These are phyloP conservation scores for Caenorhabditis inopinata DNA, from an alignment of 1,140 invertebrate species.

Conservation along the genomic window DNA sequence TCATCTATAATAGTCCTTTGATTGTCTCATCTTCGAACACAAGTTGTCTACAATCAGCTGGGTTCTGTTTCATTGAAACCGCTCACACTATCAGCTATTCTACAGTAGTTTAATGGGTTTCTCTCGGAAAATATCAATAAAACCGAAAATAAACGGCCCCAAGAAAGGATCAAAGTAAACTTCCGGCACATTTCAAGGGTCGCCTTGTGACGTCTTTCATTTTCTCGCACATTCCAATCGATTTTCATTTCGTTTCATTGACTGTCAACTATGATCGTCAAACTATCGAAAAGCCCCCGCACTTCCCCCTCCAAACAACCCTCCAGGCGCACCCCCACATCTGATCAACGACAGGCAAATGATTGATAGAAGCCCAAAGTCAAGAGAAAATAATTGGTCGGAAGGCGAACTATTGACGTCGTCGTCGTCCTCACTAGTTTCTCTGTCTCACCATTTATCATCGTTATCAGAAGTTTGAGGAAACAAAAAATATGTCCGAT, in stretches of 20 bases:
- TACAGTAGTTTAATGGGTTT: too few relatives aligned
- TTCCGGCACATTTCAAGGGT: not conserved
- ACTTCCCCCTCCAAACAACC: too few relatives aligned
- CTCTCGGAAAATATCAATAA: too few relatives aligned
- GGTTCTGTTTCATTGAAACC: too few relatives aligned
- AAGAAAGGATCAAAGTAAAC: slow-evolving; percentile 27
- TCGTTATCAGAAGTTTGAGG: not conserved
- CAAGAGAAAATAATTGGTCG: not conserved
- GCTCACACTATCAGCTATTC: too few relatives aligned
- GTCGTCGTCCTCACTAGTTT: not conserved
- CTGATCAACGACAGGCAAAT: not conserved
- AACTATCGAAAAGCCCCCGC: not conserved
- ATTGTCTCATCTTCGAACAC: too few relatives aligned
- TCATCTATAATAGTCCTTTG: too few relatives aligned
- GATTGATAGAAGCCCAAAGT: slow-evolving; percentile 30
- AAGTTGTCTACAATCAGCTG: too few relatives aligned
- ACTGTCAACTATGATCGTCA: slow-evolving; percentile 20
- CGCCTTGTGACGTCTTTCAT: too few relatives aligned
- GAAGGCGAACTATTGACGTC: slow-evolving; percentile 27
- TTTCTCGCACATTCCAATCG: slow-evolving; percentile 14
- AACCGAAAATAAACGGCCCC: too few relatives aligned
- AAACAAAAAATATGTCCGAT: too few relatives aligned
- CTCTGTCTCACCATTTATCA: not conserved
- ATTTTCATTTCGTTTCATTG: not conserved
- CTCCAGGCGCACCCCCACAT: too few relatives aligned